Base-by-base conservation (phyloP, 2,797 vertebrate genomes). In the Falco biarmicus region DNA sequence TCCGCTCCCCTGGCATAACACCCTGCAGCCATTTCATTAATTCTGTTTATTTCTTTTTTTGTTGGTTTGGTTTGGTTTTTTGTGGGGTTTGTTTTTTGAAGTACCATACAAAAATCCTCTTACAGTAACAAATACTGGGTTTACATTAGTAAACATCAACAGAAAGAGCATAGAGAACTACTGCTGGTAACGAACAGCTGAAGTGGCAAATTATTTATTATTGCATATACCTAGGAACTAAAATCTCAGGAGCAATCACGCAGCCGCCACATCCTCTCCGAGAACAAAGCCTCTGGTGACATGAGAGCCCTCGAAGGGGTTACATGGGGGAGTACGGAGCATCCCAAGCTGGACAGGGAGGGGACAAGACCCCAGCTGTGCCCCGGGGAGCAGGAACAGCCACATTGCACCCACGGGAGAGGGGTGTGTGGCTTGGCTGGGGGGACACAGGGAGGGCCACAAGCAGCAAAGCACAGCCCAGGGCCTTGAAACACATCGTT, bases 21-120 rank as follows among this genome's bases (percentile, higher is more conserved):
- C 2, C 54, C 66, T 6, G 5, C 59, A 88, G 82, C 45, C 29
- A 0, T 1, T 61, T 83, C 73, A 54, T 85, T 51, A 66, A 90
- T 53, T 81, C 63, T 54, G 71, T 95, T 97, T 92, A 80, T 95
- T 97, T 82, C 11, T 64, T 61, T 63, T 5, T 6, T 50, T 31
- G 21, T 41, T 20, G 28, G 19, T 20, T 24, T 68, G 45, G 8
- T 45, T 45, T 45, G 45, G 18, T 51, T 24, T 28, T n/a, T 22
- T 11, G 17, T 20, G 18, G 1, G 3, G 7, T n/a, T 5, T 64
- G 56, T 77, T 82, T 93, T 89, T 86, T 22, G 19, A 97, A 97
- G 97, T 98, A 97, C 97, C 97, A 87, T 97, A 98, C 90, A 97
- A 98, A 96, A 96, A 56, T 86, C 75, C 84, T 96, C 81, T 94